phyloP scores from a whole-genome alignment of 2,888 invertebrate species.

The Caradrina clavipalpis region DNA sequence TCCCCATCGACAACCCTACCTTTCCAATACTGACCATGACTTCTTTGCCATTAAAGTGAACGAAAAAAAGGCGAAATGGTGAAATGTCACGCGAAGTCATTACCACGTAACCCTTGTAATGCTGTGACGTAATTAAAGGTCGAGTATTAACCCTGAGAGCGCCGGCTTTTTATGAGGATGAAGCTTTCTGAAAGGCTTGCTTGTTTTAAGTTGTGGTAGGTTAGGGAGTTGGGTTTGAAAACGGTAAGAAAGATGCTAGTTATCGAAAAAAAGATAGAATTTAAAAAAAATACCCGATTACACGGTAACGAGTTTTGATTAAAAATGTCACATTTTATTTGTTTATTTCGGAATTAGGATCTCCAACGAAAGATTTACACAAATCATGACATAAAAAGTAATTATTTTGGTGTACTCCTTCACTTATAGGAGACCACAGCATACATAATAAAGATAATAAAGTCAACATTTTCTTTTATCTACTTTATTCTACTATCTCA shows the following conservation, averaged over 20 bases:
- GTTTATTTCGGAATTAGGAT: too few relatives aligned
- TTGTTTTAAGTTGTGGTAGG: conserved; percentile 8
- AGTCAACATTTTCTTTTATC: too few relatives aligned
- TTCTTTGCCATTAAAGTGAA: conserved; percentile 31
- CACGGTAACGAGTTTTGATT: too few relatives aligned
- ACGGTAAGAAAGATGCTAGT: neutral
- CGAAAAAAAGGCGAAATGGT: conserved; percentile 23
- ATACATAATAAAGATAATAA: too few relatives aligned
- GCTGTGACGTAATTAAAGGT: conserved; percentile 61
- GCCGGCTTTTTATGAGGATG: conserved; percentile 2
- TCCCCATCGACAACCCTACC: conserved; percentile 31
- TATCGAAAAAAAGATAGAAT: too few relatives aligned
- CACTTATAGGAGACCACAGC: too few relatives aligned
- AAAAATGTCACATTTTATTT: too few relatives aligned
- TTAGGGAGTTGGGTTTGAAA: neutral
- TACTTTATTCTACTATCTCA: too few relatives aligned
- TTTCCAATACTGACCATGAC: conserved; percentile 30
- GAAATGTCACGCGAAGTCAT: conserved; percentile 62
- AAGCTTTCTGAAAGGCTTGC: neutral
- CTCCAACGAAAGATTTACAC: too few relatives aligned
- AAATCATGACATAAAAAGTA: too few relatives aligned
- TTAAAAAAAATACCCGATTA: too few relatives aligned
- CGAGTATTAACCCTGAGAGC: conserved; percentile 44
- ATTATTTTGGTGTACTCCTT: too few relatives aligned
- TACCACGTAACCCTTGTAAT: conserved; percentile 57